A percentile compares a stretch with the other conserved stretches of the same genome.
These are phyloP conservation scores for Macrosteles quadrilineatus DNA, from an alignment of 1,140 invertebrate genomes.

Conservation along the genomic window DNA sequence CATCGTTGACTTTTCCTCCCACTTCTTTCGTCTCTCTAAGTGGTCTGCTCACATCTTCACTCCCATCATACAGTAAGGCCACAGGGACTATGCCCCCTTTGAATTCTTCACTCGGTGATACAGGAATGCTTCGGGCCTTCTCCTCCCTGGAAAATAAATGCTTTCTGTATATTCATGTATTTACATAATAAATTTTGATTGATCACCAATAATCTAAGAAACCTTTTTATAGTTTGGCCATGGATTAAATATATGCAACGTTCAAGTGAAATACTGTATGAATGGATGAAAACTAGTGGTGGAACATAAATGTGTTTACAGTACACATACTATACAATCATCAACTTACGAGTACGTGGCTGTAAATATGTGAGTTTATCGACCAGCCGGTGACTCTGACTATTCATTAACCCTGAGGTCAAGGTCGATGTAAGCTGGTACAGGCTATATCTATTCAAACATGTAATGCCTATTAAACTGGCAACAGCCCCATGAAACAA, in stretches of 20 bases:
- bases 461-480: no score
- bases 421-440: no score
- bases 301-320: neutral
- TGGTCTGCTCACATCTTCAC: neutral
- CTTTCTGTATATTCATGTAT: neutral
- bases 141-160: neutral
- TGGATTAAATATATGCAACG: neutral
- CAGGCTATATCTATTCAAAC: no score
- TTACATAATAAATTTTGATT: neutral
- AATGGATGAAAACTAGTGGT: neutral
- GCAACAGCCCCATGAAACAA: no score
- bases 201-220: neutral
- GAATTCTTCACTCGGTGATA: neutral
- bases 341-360: no score
- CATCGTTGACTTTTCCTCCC: neutral
- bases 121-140: neutral
- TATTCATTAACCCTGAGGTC: no score
- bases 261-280: neutral
- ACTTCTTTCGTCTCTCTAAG: neutral
- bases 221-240: neutral
- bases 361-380: no score
- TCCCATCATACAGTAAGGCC: neutral
- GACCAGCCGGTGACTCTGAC: no score
- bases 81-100: slow-evolving; percentile 20
- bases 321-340: neutral